phyloP scores from a whole-genome alignment of 2,797 vertebrate genomes.

The Octomys mimax region DNA sequence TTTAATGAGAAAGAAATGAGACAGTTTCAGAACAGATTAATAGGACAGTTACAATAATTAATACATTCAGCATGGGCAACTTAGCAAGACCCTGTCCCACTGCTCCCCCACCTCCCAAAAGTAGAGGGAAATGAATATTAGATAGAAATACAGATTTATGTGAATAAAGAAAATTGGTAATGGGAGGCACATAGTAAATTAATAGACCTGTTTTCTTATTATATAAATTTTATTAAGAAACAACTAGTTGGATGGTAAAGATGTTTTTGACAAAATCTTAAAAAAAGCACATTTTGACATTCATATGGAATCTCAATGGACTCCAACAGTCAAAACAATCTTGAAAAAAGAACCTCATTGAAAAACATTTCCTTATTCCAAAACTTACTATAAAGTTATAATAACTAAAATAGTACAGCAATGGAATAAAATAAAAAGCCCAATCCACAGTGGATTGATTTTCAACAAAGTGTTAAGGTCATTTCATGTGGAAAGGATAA shows the following conservation, averaged over 20 bases:
- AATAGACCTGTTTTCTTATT: neutral
- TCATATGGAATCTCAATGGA: neutral
- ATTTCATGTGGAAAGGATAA: neutral
- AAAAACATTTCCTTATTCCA: constrained; percentile 4
- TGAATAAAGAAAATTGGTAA: neutral
- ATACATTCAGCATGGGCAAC: neutral
- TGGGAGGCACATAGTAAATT: neutral
- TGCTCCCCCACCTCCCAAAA: neutral
- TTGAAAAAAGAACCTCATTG: neutral
- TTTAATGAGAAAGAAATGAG: no score
- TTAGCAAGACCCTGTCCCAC: neutral
- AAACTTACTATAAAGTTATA: neutral
- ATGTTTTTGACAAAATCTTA: neutral
- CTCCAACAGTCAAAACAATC: neutral
- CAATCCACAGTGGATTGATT: neutral
- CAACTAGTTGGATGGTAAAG: neutral
- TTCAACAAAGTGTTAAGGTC: neutral
- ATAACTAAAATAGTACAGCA: neutral
- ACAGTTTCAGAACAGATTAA: no score
- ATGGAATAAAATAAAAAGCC: neutral
- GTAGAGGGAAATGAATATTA: neutral
- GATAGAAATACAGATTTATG: neutral
- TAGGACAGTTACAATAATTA: no score
- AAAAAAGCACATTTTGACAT: neutral
- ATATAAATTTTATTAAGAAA: constrained; percentile 28